A percentile compares a stretch with the other conserved stretches of the same genome.
Evolutionary conservation across 2,888 invertebrate genomes (phyloP).

Genomic region (Sminthurinus aureus): DNA sequence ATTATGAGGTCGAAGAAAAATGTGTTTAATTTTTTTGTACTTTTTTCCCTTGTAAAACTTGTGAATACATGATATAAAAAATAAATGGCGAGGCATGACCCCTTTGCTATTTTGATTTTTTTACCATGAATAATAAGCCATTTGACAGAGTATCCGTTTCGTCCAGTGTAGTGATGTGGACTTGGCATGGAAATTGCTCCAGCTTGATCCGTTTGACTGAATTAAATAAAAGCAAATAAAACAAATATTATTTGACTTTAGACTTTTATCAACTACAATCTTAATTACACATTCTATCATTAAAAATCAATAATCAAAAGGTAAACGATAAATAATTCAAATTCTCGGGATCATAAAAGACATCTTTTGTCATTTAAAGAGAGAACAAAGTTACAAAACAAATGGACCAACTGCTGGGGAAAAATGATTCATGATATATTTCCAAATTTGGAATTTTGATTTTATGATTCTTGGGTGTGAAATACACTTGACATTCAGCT

Average conservation of each 20-base stretch:
- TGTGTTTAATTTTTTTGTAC: too few species aligned
- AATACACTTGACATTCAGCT: too few species aligned
- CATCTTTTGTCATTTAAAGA: neutral
- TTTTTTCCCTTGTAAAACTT: neutral
- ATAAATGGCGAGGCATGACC: neutral
- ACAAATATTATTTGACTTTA: neutral
- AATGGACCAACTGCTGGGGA: too few species aligned
- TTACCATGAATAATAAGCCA: constrained; percentile 51
- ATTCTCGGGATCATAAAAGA: too few species aligned
- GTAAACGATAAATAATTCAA: too few species aligned
- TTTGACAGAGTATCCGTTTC: constrained; percentile 44
- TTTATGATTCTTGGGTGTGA: too few species aligned
- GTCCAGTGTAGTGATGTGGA: constrained; percentile 45
- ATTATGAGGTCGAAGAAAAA: neutral
- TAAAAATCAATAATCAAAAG: too few species aligned
- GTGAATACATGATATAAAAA: neutral
- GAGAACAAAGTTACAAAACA: neutral
- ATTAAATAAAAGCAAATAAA: neutral
- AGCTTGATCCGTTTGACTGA: constrained; percentile 47
- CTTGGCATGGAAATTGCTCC: constrained; percentile 52
- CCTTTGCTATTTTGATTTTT: neutral
- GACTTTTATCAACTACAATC: too few species aligned
- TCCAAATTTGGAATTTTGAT: too few species aligned
- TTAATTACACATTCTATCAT: too few species aligned
- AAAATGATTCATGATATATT: too few species aligned